phyloP scores from a whole-genome alignment of 2,888 invertebrate species.

The Mythimna pallens region DNA sequence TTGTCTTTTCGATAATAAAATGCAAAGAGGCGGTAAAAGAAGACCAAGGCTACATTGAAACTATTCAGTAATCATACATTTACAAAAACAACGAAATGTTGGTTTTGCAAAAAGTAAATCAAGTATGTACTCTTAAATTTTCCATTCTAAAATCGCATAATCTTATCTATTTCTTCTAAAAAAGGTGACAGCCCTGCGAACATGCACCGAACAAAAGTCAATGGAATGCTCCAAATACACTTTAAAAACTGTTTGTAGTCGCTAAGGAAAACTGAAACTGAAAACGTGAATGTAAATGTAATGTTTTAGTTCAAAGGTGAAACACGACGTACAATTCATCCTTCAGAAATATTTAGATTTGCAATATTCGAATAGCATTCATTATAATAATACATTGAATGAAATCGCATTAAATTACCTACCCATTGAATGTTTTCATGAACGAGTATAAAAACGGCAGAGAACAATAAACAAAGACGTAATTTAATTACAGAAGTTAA shows the following conservation, averaged over 20 bases:
- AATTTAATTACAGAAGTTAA: conserved; percentile 30
- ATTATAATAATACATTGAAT: conserved; percentile 40
- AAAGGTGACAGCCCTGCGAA: neutral
- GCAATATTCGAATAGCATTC: conserved; percentile 17
- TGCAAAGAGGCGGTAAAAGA: too few species aligned
- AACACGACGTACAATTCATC: conserved; percentile 15
- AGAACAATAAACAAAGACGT: conserved; percentile 44
- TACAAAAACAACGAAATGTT: too few species aligned
- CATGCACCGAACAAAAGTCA: neutral
- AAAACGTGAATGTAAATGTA: conserved; percentile 37
- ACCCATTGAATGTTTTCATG: conserved; percentile 35
- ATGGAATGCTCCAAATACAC: neutral
- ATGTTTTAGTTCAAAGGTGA: conserved; percentile 35
- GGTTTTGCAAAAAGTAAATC: too few species aligned
- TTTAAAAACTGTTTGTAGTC: neutral
- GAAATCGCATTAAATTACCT: conserved; percentile 18
- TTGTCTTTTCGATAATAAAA: too few species aligned
- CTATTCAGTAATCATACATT: too few species aligned
- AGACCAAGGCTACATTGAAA: too few species aligned
- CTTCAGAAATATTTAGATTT: conserved; percentile 30
- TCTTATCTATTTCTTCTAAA: too few species aligned
- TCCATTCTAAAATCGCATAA: too few species aligned
- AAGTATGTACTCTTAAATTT: too few species aligned
- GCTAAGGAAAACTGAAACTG: conserved; percentile 27
- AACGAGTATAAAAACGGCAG: conserved; percentile 20